A percentile compares a stretch with the other conserved stretches of the same genome.
Evolutionary conservation across 2,888 invertebrate genomes (phyloP).

Genomic region (Metallyticus violacea): DNA sequence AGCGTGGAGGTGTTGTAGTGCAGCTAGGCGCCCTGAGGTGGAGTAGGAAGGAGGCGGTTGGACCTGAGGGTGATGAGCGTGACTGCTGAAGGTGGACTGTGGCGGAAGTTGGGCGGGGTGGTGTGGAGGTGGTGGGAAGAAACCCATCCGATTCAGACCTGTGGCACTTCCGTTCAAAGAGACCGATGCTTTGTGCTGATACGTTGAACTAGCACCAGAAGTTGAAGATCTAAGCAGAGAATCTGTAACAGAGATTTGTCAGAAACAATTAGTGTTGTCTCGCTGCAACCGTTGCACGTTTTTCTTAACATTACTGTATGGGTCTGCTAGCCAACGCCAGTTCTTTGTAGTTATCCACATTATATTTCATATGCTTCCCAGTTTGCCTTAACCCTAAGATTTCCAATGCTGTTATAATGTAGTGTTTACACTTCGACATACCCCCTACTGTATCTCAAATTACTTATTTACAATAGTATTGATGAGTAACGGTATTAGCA

Average conservation of each 20-base stretch:
- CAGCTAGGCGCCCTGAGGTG: constrained; percentile 42
- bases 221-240: neutral
- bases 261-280: too few species aligned
- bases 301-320: too few species aligned
- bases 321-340: too few species aligned
- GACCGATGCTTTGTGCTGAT: neutral
- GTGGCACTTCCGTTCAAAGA: neutral
- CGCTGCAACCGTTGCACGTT: too few species aligned
- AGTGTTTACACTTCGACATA: too few species aligned
- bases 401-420: too few species aligned
- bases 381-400: too few species aligned
- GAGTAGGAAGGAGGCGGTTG: neutral
- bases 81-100: neutral
- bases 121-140: constrained; percentile 13
- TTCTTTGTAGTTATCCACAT: too few species aligned
- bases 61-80: constrained; percentile 16
- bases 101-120: constrained; percentile 7
- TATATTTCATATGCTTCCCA: too few species aligned
- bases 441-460: too few species aligned
- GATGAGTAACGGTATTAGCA: too few species aligned
- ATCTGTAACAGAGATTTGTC: constrained; percentile 5
- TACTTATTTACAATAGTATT: too few species aligned
- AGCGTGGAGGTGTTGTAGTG: constrained; percentile 51
- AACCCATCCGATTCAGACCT: neutral
- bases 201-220: neutral